phyloP scores from a whole-genome alignment of 2,113 vertebrate genomes.

The Scomber scombrus region DNA sequence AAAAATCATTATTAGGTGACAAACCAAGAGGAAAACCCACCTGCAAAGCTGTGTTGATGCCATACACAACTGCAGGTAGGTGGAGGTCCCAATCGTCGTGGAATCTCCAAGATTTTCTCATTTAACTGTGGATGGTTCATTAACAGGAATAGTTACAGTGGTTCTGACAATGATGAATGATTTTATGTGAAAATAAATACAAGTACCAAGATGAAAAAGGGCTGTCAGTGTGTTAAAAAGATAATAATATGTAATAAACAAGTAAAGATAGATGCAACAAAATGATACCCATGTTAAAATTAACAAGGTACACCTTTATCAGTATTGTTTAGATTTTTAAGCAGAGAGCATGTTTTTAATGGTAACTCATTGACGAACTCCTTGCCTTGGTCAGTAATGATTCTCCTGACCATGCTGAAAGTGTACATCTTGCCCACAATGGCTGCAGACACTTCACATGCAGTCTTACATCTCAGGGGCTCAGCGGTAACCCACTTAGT shows the following conservation, averaged over 20 bases:
- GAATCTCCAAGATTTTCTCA: not conserved
- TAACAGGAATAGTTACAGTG: not conserved
- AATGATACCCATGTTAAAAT: no score
- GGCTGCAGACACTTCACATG: not conserved
- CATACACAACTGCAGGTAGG: conserved; percentile 7
- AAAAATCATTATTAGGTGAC: not conserved
- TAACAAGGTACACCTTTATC: no score
- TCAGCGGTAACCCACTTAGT: conserved; percentile 19
- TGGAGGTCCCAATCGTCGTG: conserved; percentile 14
- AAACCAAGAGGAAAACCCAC: not conserved
- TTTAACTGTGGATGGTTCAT: conserved; percentile 8
- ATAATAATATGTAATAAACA: no score
- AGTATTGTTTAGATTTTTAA: no score
- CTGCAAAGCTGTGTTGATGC: conserved; percentile 6
- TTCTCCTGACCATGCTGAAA: conserved; percentile 23
- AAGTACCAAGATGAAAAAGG: not conserved
- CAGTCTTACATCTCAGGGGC: conserved; percentile 1
- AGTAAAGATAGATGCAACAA: not conserved
- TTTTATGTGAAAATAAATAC: no score
- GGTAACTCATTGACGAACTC: conserved; percentile 22
- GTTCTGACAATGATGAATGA: not conserved
- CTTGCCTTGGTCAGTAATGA: conserved; percentile 9
- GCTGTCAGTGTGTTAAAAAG: no score
- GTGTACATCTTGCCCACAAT: conserved; percentile 16
- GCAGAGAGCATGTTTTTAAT: not conserved